A percentile compares a stretch with the other conserved stretches of the same genome.
Evolutionary conservation across 1,140 invertebrate genomes (phyloP).

Genomic region (Pseudachorutes palmiensis): DNA sequence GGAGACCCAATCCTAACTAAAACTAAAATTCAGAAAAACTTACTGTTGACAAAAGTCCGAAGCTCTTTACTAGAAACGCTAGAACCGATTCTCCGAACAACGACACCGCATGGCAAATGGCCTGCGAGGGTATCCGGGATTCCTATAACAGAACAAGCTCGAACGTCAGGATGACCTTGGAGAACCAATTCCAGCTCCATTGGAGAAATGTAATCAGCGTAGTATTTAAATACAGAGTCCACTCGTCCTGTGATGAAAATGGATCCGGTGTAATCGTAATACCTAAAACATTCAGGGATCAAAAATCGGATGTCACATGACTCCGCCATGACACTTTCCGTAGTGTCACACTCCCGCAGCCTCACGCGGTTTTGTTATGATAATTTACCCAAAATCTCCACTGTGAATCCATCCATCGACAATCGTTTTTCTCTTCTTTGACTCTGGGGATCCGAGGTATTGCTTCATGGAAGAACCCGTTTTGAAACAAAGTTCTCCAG

Average conservation of each 20-base stretch:
- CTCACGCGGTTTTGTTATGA: neutral
- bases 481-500: conserved; percentile 12
- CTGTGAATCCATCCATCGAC: neutral
- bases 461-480: neutral
- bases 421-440: neutral
- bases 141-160: neutral
- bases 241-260: neutral
- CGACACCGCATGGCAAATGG: conserved; percentile 3
- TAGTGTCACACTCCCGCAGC: neutral
- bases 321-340: no score
- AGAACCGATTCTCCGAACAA: neutral
- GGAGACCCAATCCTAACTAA: neutral
- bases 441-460: neutral
- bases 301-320: no score
- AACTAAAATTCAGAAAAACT: no score
- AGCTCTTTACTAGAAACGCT: neutral
- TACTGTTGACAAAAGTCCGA: conserved; percentile 10
- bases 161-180: conserved; percentile 10
- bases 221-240: conserved; percentile 9
- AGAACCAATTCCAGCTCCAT: neutral
- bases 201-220: conserved; percentile 1
- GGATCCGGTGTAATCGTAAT: neutral
- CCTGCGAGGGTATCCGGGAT: conserved; percentile 4
- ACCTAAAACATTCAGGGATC: neutral
- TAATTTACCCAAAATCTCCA: conserved; percentile 4